These are phyloP conservation scores for Brachionus manjavacas DNA, from an alignment of 1,140 invertebrate genomes.

Conservation along the genomic window DNA sequence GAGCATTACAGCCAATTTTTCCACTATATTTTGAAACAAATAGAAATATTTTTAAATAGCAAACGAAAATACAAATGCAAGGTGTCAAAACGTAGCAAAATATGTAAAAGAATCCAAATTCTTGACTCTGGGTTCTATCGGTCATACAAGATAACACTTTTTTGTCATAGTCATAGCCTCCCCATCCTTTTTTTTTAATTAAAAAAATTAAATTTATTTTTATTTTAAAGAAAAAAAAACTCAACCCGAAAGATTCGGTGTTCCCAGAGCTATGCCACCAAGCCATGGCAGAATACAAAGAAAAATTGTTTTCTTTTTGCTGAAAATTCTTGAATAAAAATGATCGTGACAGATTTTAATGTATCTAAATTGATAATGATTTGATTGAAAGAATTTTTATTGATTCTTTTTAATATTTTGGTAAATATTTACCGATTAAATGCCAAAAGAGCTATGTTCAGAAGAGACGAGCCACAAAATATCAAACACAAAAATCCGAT, in stretches of 20 bases:
- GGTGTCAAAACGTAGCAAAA: neutral
- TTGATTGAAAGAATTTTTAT: too few relatives aligned
- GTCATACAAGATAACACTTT: constrained; percentile 26
- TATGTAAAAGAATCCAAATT: constrained; percentile 36
- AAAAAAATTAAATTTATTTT: neutral
- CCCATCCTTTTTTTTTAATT: neutral
- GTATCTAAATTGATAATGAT: neutral
- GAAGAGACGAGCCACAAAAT: neutral
- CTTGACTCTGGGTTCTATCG: neutral
- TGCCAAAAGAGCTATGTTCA: neutral
- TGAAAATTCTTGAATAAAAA: constrained; percentile 7
- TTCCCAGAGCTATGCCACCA: neutral
- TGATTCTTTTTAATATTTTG: too few relatives aligned
- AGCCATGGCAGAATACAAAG: neutral
- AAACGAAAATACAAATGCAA: neutral
- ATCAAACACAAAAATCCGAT: neutral
- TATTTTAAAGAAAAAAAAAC: neutral
- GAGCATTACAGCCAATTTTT: neutral
- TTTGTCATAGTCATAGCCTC: constrained; percentile 28
- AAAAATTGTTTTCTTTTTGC: neutral
- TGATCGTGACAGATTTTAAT: constrained; percentile 22
- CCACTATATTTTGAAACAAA: neutral
- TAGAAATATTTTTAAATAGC: constrained; percentile 19
- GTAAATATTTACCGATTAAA: neutral
- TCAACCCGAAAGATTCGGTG: neutral